A percentile compares a stretch with the other conserved stretches of the same genome.
phyloP scores from a whole-genome alignment of 1,140 invertebrate genomes.

The Drosophila rhopaloa region DNA sequence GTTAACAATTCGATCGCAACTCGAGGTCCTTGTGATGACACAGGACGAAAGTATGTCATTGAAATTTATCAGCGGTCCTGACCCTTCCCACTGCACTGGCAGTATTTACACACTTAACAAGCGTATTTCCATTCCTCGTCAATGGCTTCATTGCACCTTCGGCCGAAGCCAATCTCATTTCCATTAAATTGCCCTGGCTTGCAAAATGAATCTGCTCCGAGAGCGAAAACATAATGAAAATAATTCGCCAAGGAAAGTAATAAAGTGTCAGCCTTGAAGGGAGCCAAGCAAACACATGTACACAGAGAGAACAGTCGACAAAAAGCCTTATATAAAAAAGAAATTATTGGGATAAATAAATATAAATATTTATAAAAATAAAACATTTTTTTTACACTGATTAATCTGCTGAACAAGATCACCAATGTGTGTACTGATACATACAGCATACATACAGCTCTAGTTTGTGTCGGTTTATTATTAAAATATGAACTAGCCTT shows the following conservation, averaged over 20 bases:
- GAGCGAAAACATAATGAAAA: constrained; percentile 58
- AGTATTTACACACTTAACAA: constrained; percentile 22
- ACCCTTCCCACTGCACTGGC: not conserved
- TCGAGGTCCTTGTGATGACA: constrained; percentile 8
- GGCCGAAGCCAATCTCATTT: constrained; percentile 45
- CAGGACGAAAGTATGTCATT: constrained; percentile 20
- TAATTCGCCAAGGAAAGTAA: constrained; percentile 64
- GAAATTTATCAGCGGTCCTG: constrained; percentile 13
- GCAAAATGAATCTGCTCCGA: constrained; percentile 18
- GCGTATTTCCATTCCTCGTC: constrained; percentile 28
- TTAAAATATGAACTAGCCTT: no score
- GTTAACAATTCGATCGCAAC: constrained; percentile 32
- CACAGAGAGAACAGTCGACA: not conserved
- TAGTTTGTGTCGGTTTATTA: no score
- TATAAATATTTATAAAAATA: no score
- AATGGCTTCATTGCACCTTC: constrained; percentile 19
- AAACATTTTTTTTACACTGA: no score
- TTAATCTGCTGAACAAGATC: no score
- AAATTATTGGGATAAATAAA: no score
- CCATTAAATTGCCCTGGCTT: constrained; percentile 38
- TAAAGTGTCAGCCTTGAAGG: constrained; percentile 57
- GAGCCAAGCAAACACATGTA: constrained; percentile 18
- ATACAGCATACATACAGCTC: no score
- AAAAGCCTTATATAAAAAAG: no score
- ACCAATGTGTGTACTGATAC: no score